phyloP scores from a whole-genome alignment of 2,113 vertebrate genomes.

The Nothoprocta pentlandii region DNA sequence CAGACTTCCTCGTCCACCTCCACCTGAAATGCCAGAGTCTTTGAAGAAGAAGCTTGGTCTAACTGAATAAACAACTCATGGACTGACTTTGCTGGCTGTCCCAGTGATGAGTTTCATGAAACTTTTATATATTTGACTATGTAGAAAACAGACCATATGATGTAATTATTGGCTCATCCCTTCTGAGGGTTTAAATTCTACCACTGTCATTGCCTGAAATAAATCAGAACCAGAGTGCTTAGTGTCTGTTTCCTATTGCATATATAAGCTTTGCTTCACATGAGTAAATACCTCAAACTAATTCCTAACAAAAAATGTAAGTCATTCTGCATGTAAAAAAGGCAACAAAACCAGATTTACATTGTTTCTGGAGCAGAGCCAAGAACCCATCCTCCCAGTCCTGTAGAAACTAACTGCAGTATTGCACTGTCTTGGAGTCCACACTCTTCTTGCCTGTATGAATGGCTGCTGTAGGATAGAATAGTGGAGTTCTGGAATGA shows the following conservation, averaged over 20 bases:
- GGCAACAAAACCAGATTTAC: not conserved
- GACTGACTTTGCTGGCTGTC: constrained; percentile 78
- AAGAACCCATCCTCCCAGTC: not conserved
- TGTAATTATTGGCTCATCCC: constrained; percentile 74
- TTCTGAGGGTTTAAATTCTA: constrained; percentile 68
- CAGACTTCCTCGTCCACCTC: constrained; percentile 96
- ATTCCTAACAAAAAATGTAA: not conserved
- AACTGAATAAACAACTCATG: constrained; percentile 82
- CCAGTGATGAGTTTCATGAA: constrained; percentile 76
- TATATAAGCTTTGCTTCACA: constrained; percentile 47
- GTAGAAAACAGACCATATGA: constrained; percentile 74
- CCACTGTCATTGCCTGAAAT: constrained; percentile 78
- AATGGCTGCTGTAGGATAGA: not conserved
- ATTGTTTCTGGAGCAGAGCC: not conserved
- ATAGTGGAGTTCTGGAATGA: not conserved
- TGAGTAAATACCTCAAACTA: constrained; percentile 29
- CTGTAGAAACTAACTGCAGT: not conserved
- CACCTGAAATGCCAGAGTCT: constrained; percentile 98
- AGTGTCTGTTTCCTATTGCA: constrained; percentile 59
- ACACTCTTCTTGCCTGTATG: not conserved
- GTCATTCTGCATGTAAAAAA: not conserved
- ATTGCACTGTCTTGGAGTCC: not conserved
- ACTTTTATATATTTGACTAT: constrained; percentile 84
- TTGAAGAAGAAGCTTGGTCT: constrained; percentile 98
- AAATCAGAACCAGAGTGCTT: constrained; percentile 75